Evolutionary conservation across 1,140 invertebrate species (phyloP).

Genomic region (Drosophila nikananu): DNA sequence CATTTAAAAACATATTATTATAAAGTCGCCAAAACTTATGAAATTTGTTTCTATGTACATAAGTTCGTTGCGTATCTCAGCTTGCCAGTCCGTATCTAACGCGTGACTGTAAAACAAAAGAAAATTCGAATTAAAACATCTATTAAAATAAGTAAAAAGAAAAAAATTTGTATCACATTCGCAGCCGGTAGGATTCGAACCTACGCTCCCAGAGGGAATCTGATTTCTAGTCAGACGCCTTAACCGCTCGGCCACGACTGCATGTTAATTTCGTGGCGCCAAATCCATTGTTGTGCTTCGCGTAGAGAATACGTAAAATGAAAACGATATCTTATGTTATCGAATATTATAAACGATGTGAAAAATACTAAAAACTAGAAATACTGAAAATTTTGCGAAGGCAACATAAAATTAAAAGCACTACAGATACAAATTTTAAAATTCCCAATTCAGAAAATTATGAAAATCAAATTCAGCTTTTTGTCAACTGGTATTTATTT

Average conservation of each 20-base stretch:
- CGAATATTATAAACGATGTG: background rate
- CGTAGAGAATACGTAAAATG: background rate
- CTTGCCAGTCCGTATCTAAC: too few species aligned
- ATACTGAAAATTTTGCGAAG: too few species aligned
- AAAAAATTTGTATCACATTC: constrained; percentile 77
- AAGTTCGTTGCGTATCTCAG: too few species aligned
- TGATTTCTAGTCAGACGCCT: constrained; percentile 94
- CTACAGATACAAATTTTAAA: too few species aligned
- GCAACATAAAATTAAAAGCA: too few species aligned
- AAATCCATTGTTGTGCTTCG: background rate
- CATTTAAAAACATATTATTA: too few species aligned
- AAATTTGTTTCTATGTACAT: too few species aligned
- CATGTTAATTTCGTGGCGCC: constrained; percentile 32
- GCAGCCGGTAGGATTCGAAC: constrained; percentile 94
- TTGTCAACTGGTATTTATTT: constrained; percentile 37
- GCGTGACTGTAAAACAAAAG: too few species aligned
- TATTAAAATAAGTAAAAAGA: too few species aligned
- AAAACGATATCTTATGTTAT: background rate
- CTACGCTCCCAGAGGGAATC: constrained; percentile 89
- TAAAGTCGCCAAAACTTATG: too few species aligned
- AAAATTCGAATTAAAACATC: too few species aligned
- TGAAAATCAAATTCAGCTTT: background rate
- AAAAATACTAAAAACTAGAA: background rate
- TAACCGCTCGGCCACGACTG: constrained; percentile 94
- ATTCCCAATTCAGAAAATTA: background rate